These are phyloP conservation scores for Helicorthomorpha holstii DNA, from an alignment of 1,140 invertebrate species.

Conservation along the genomic window DNA sequence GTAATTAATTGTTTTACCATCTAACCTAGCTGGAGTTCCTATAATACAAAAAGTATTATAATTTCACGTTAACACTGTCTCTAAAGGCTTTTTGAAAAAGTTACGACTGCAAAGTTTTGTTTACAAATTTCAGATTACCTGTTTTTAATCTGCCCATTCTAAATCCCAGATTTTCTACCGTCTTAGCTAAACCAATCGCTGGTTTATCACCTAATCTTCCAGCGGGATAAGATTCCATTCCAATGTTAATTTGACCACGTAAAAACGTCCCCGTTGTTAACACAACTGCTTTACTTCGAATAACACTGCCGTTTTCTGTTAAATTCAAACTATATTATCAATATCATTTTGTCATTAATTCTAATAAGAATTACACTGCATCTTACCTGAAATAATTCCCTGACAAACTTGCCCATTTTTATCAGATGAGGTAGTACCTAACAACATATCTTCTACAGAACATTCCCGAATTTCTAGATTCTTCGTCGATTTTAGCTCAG, in stretches of 20 bases:
- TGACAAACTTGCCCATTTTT: conserved; percentile 26
- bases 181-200: conserved; percentile 62
- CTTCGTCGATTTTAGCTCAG: conserved; percentile 45
- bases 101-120: background rate
- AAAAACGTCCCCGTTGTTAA: conserved; percentile 91
- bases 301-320: conserved; percentile 37
- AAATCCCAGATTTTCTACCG: conserved; percentile 51
- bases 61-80: background rate
- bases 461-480: conserved; percentile 54
- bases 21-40: conserved; percentile 74
- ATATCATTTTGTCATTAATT: background rate
- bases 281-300: conserved; percentile 50
- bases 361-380: background rate
- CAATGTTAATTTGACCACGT: conserved; percentile 73
- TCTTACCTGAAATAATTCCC: conserved; percentile 42
- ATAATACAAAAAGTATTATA: conserved; percentile 9
- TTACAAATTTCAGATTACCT: conserved; percentile 27
- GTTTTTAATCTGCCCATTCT: conserved; percentile 75
- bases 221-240: conserved; percentile 55
- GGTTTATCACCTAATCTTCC: conserved; percentile 70
- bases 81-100: background rate
- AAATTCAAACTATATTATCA: conserved; percentile 10
- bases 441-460: conserved; percentile 66
- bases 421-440: conserved; percentile 27
- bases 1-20: conserved; percentile 56